Evolutionary conservation across 2,113 vertebrate species (phyloP), one percentile per base, ranked within the genome.

Genomic region (Rhizomys pruinosus): DNA sequence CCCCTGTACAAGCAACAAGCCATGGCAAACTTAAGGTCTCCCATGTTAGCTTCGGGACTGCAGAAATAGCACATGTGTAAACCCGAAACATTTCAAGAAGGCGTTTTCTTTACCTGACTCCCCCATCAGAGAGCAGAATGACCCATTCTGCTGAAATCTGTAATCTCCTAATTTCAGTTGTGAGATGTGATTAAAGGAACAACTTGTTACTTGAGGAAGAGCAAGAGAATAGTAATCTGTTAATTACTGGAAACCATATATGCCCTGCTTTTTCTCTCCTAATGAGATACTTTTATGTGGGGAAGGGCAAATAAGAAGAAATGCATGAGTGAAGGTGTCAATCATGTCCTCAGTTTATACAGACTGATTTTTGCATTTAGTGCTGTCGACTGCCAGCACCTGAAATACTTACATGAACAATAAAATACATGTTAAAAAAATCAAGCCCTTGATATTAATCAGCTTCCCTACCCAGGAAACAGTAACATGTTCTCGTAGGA

Each of bases 361-460:
- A 32, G 39, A 77, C 63, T 39, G 85, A 63, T 32, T 90, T 90
- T 74, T 92, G 39, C 63, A 90, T 39, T 17, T 20, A 71, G 47
- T 68, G 73, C 87, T 92, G 6, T n/a, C 92, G 92, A 85, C 52
- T 84, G 64, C 59, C 19, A 89, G 57, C 80, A 80, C 78, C 68
- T 59, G 44, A 95, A 85, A 76, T 68, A 57, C 71, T 86, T 87
- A 89, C 0, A 42, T 16, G 12, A 69, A 84, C 34, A 91, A 89
- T 23, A 82, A 25, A n/a, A n/a, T n/a, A n/a, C n/a, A n/a, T n/a
- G n/a, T n/a, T 69, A 44, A 71, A 89, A 89, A 91, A 87, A 47
- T 81, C 87, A 89, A 96, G 93, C 96, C 93, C 96, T 96, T 97
- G 90, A 64, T 92, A 87, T 44, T 84, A 57, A 72, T 57, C 59